These are phyloP conservation scores for Leptopterna dolabrata DNA, from an alignment of 2,888 invertebrate species.

Conservation along the genomic window DNA sequence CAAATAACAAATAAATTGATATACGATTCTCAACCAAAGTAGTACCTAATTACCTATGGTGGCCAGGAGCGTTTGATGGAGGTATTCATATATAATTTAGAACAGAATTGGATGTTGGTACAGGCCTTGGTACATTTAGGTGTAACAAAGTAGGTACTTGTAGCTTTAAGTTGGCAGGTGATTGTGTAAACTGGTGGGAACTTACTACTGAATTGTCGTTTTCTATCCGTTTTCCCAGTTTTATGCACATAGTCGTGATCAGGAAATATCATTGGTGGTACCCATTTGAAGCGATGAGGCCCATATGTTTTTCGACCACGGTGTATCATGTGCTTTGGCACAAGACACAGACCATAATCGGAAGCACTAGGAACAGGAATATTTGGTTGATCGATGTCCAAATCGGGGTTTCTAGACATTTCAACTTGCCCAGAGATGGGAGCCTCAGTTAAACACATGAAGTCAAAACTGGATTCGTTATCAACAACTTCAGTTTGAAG, in stretches of 20 bases:
- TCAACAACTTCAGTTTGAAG: neutral
- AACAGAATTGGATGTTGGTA: no score
- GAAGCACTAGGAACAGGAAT: neutral
- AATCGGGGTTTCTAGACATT: neutral
- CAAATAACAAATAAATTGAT: no score
- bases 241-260: neutral
- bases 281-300: neutral
- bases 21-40: no score
- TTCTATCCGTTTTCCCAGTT: neutral
- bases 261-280: neutral
- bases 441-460: neutral
- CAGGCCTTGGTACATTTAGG: no score
- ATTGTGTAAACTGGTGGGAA: no score
- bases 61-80: no score
- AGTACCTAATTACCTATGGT: no score
- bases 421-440: neutral
- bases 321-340: neutral
- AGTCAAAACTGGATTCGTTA: neutral
- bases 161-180: no score
- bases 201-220: no score
- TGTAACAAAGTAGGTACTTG: no score
- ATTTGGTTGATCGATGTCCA: neutral
- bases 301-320: neutral
- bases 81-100: no score
- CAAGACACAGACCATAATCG: neutral